A percentile compares a stretch with the other conserved stretches of the same genome.
Conservation (phyloP, 2,113 vertebrate species). For the Nothobranchius kuhntae region DNA sequence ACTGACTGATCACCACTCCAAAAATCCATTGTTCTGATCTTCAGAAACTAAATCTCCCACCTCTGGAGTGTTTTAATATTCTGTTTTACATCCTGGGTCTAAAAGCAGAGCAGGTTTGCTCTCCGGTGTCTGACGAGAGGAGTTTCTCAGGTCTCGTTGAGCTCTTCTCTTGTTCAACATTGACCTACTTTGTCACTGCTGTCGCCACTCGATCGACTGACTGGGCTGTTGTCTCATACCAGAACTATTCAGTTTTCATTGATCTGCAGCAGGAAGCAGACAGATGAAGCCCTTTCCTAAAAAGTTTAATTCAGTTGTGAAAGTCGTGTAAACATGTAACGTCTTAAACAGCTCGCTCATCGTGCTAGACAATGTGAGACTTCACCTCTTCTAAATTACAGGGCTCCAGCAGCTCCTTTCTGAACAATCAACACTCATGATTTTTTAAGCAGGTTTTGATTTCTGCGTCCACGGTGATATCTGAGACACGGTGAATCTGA, state of each 20-base stretch:
- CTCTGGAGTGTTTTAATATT: too few relatives aligned
- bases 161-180: not conserved
- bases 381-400: slow-evolving; percentile 16
- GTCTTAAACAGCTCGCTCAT: not conserved
- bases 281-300: not conserved
- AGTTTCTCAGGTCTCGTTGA: too few relatives aligned
- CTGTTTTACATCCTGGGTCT: too few relatives aligned
- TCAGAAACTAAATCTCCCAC: too few relatives aligned
- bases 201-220: slow-evolving; percentile 23
- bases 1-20: too few relatives aligned
- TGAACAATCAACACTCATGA: slow-evolving; percentile 60
- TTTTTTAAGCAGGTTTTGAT: slow-evolving; percentile 68
- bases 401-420: slow-evolving; percentile 26
- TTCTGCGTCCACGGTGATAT: slow-evolving; percentile 64
- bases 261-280: slow-evolving; percentile 12
- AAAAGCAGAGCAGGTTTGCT: too few relatives aligned
- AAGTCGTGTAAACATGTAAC: not conserved
- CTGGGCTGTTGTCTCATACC: slow-evolving; percentile 2
- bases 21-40: too few relatives aligned
- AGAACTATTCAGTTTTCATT: slow-evolving; percentile 15
- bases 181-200: slow-evolving; percentile 14
- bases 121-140: too few relatives aligned
- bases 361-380: not conserved
- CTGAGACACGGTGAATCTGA: slow-evolving; percentile 51
- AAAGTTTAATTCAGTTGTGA: not conserved